Percentiles rank a stretch among this genome's conserved stretches.
These are phyloP conservation scores for Lagocephalus sceleratus DNA, from an alignment of 2,797 vertebrate genomes.

Conservation along the genomic window DNA sequence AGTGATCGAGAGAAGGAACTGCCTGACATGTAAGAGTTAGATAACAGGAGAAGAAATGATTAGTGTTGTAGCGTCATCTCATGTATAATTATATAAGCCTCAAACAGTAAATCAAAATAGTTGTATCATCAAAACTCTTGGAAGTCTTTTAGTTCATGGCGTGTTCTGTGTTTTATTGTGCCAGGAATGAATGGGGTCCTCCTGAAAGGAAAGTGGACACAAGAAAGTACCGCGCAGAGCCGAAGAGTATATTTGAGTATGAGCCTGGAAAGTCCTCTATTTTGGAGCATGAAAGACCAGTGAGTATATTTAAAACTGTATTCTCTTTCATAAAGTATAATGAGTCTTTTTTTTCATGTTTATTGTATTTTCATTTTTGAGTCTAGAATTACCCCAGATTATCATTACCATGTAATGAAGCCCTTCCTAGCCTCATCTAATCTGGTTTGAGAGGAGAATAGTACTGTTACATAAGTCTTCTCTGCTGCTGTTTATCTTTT, in stretches of 20 bases:
- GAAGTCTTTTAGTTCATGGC: neutral
- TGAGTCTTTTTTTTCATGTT: conserved; percentile 3
- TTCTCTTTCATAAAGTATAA: no score
- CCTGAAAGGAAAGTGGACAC: conserved; percentile 97
- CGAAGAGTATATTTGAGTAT: conserved; percentile 98
- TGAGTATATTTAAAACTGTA: conserved; percentile 72
- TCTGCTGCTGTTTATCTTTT: no score
- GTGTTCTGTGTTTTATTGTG: conserved; percentile 5
- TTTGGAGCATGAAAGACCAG: conserved; percentile 93
- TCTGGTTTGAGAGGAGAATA: no score
- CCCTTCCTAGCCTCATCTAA: no score
- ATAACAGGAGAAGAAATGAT: neutral
- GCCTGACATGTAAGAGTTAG: conserved; percentile 83
- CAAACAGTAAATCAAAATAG: no score
- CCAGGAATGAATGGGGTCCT: conserved; percentile 95
- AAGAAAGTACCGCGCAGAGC: conserved; percentile 93
- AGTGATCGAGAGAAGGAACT: conserved; percentile 76
- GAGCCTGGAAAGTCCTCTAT: conserved; percentile 98
- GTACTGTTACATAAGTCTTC: no score
- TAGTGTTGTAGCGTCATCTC: neutral
- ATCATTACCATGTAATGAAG: no score
- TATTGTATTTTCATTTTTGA: neutral
- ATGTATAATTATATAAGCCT: neutral
- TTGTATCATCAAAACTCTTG: neutral
- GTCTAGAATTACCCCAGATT: no score